phyloP scores from a whole-genome alignment of 2,113 vertebrate genomes.

The Vulpes lagopus region DNA sequence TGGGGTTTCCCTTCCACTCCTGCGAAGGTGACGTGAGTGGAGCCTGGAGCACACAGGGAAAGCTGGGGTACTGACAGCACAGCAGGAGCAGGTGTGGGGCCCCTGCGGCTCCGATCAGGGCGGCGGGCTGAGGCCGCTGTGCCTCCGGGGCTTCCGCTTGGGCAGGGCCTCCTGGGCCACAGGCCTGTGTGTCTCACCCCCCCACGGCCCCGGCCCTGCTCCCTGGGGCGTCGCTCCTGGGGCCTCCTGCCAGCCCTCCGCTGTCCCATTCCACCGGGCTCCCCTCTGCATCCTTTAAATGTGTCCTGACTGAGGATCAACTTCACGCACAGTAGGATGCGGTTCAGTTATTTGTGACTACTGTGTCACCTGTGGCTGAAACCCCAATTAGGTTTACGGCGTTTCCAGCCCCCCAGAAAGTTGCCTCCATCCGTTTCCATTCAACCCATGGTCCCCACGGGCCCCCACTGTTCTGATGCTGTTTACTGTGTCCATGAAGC shows the following conservation, averaged over 20 bases:
- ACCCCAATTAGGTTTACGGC: accelerated
- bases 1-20: background rate
- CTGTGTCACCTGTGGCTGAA: background rate
- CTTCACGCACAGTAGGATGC: background rate
- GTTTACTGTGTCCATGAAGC: background rate
- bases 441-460: too few species aligned
- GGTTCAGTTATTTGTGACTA: background rate
- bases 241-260: too few species aligned
- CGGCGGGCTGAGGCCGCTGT: accelerated
- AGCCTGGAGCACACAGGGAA: background rate
- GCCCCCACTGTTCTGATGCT: accelerated
- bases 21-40: background rate
- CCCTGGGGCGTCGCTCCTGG: accelerated
- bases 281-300: background rate
- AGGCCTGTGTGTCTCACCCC: accelerated
- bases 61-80: background rate
- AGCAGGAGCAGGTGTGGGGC: background rate
- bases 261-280: background rate
- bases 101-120: background rate
- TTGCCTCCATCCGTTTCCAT: background rate
- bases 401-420: background rate
- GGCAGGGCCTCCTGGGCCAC: background rate
- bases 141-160: background rate
- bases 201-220: accelerated
- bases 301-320: background rate